A percentile compares a stretch with the other conserved stretches of the same genome.
Evolutionary conservation across 2,888 invertebrate species (phyloP).

Genomic region (Eulithis testata): DNA sequence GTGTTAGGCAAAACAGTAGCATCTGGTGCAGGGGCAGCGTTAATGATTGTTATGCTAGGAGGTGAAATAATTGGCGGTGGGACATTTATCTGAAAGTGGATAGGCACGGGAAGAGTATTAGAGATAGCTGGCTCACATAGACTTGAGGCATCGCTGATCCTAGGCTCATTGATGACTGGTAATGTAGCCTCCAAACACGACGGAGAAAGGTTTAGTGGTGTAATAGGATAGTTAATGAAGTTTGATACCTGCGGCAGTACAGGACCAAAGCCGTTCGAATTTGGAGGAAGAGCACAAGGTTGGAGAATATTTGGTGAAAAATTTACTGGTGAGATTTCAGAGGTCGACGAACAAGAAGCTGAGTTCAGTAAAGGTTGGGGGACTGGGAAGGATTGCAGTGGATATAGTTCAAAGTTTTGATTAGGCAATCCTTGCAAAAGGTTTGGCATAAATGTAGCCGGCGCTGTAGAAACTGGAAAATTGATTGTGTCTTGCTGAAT

Average conservation of each 20-base stretch:
- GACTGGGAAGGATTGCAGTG: conserved; percentile 8
- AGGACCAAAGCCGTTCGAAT: conserved; percentile 5
- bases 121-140: neutral
- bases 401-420: conserved; percentile 17
- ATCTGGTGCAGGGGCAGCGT: conserved; percentile 39
- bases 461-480: conserved; percentile 16
- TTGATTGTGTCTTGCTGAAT: conserved; percentile 16
- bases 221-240: conserved; percentile 8
- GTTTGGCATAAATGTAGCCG: conserved; percentile 1
- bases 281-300: conserved; percentile 2
- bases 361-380: conserved; percentile 16
- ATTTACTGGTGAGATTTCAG: conserved; percentile 14
- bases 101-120: conserved; percentile 43
- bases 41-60: conserved; percentile 51
- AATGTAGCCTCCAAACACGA: conserved; percentile 17
- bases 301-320: conserved; percentile 13
- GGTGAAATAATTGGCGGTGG: conserved; percentile 52
- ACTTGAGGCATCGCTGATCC: neutral
- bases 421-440: conserved; percentile 4
- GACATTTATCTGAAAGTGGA: conserved; percentile 60
- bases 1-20: conserved; percentile 25
- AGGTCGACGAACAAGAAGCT: conserved; percentile 11
- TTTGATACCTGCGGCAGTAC: conserved; percentile 11
- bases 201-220: neutral
- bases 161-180: conserved; percentile 4